Base-by-base conservation (phyloP, 2,113 vertebrate species). In the Oryzias curvinotus region DNA sequence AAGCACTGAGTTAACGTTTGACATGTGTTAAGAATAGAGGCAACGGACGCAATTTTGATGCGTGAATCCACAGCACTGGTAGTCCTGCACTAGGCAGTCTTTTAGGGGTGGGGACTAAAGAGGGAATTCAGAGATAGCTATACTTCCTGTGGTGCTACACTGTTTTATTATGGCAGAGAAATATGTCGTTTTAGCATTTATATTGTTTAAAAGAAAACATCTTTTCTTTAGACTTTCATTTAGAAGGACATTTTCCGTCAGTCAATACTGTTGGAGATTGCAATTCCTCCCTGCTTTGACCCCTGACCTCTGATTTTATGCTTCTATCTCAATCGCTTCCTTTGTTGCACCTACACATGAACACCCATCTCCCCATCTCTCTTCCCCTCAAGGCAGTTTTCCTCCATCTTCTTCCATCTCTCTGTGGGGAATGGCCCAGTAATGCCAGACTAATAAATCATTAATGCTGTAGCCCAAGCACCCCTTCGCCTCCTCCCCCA, bases 391-490 rank as follows among this genome's bases (percentile, higher is more conserved):
- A 74, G 75, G 67, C 69, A 75, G n/a, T 48, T 62, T 72, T 85
- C 84, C 70, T 85, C 82, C 76, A 86, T 77, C 81, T 83, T 62
- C 65, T 76, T 65, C 60, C 26, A 55, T 65, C 72, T 75, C 83
- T 75, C 85, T 75, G 72, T 81, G 75, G 89, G 86, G 83, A 91
- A 83, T 72, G 62, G 78, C 88, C 85, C 85, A 84, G 85, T 88
- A 89, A 91, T 89, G 83, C 86, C 84, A 90, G 86, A 82, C 86
- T 88, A 88, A 90, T 92, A 89, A 91, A 92, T 91, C 89, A 90
- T 91, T 90, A 83, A 92, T 88, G 80, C 65, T 72, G 45, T 78
- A 75, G 73, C 69, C 80, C 62, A 73, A 60, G 51, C 62, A 5
- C 21, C 69, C 49, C 61, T 61, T 58, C 62, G 14, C 41, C 12